phyloP scores from a whole-genome alignment of 2,797 vertebrate species.

The Threskiornis aethiopicus region DNA sequence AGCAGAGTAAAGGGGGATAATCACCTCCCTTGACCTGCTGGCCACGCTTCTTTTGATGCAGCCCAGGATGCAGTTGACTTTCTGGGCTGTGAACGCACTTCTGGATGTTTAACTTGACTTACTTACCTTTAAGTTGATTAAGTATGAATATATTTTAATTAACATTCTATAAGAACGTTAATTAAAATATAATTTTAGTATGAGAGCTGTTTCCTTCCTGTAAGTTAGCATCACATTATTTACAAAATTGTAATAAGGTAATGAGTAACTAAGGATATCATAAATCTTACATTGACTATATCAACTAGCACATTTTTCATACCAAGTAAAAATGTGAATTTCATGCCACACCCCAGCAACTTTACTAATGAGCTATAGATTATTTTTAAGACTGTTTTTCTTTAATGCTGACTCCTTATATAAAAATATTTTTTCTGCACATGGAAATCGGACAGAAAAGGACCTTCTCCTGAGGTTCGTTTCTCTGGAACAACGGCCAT shows the following conservation, averaged over 20 bases:
- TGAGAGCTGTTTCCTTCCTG: neutral
- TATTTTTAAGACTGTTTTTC: neutral
- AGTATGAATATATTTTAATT: neutral
- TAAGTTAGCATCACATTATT: neutral
- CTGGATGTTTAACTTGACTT: neutral
- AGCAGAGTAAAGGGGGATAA: rapidly evolving
- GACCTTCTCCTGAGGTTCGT: neutral
- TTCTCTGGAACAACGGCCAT: neutral
- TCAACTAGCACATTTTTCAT: neutral
- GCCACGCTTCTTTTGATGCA: rapidly evolving
- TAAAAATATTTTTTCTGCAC: neutral
- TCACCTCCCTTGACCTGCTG: neutral
- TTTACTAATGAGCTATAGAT: neutral
- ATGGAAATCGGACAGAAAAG: neutral
- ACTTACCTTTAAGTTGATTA: neutral
- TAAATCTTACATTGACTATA: neutral
- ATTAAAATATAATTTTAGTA: neutral
- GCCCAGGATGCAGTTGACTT: rapidly evolving
- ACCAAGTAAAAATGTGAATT: neutral
- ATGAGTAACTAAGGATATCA: neutral
- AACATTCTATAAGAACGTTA: neutral
- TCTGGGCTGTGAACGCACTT: neutral
- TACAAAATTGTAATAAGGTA: neutral
- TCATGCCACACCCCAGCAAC: neutral
- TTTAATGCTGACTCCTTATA: neutral